phyloP scores from a whole-genome alignment of 2,113 vertebrate species.

The Sclerurus mexicanus region DNA sequence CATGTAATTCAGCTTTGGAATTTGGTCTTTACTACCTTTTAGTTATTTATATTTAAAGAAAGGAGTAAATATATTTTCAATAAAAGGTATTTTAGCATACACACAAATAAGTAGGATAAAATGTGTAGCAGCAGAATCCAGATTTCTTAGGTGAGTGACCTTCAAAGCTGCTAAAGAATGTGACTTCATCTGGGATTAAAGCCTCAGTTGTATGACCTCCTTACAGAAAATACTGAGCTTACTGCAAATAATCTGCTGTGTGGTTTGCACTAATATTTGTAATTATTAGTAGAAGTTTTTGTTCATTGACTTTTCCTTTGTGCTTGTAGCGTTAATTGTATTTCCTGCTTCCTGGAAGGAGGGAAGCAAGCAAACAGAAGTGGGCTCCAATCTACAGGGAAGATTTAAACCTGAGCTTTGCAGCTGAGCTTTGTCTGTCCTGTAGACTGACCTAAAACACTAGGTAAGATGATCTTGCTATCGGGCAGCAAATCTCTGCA shows the following conservation, averaged over 20 bases:
- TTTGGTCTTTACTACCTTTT: not conserved
- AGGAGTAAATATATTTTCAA: not conserved
- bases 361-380: not conserved
- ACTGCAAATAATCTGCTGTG: constrained; percentile 27
- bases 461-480: not conserved
- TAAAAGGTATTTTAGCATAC: not conserved
- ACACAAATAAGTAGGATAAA: not conserved
- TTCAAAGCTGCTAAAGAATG: not conserved
- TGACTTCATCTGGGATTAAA: not conserved
- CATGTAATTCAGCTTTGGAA: not conserved
- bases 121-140: not conserved
- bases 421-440: not conserved
- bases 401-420: not conserved
- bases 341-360: not conserved
- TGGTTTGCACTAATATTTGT: constrained; percentile 61
- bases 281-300: constrained; percentile 1
- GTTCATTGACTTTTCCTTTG: not conserved
- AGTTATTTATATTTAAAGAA: not conserved
- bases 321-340: not conserved
- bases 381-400: not conserved
- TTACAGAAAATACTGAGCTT: not conserved
- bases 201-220: not conserved
- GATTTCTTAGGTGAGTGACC: not conserved
- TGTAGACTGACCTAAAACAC: not conserved
- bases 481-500: not conserved